Evolutionary conservation across 2,113 vertebrate species (phyloP), one percentile per base, ranked within the genome.

Genomic region (Callionymus lyra): DNA sequence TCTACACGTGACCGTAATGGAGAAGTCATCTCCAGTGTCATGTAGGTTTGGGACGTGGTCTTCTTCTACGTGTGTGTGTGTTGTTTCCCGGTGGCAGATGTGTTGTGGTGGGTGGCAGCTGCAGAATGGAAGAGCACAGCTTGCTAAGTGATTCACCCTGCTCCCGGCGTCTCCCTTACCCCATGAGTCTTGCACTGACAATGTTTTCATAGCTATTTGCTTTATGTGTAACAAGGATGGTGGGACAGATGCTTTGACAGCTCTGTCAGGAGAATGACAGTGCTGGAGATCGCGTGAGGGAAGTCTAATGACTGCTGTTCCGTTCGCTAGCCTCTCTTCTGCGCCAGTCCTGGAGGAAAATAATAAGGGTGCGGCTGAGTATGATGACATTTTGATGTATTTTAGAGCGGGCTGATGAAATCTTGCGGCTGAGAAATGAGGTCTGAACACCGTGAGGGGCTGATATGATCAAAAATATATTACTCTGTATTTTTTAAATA

Each of bases 151-250:
- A 77, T 74, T 81, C 71, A 59, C 64, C 59, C 63, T 44, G 71
- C 74, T 75, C 53, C 64, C 44, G 68, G 63, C 75, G 35, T 63
- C 63, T 76, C 61, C 38, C 56, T 75, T 75, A 63, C 71, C 74
- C 72, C 72, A 61, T 44, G 72, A 72, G 70, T 70, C 70, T 72
- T 72, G 64, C 60, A 65, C 59, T 64, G 70, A 70, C 66, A 71
- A 59, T 64, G 70, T 76, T 76, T 81, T 81, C 60, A 70, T 72
- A 78, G 60, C 66, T 67, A 46, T 81, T 70, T 79, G 76, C 67
- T 79, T 69, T 52, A 61, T 63, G 64, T 69, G 59, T 73, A 74
- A 70, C 62, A 34, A 47, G 55, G 52, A 36, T 45, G 60, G 60
- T 37, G 41, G 44, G 56, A 47, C 46, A 38, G 38, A 34, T 40